A percentile compares a stretch with the other conserved stretches of the same genome.
These are phyloP conservation scores for Agrotis exclamationis DNA, from an alignment of 2,888 invertebrate genomes.

Conservation along the genomic window DNA sequence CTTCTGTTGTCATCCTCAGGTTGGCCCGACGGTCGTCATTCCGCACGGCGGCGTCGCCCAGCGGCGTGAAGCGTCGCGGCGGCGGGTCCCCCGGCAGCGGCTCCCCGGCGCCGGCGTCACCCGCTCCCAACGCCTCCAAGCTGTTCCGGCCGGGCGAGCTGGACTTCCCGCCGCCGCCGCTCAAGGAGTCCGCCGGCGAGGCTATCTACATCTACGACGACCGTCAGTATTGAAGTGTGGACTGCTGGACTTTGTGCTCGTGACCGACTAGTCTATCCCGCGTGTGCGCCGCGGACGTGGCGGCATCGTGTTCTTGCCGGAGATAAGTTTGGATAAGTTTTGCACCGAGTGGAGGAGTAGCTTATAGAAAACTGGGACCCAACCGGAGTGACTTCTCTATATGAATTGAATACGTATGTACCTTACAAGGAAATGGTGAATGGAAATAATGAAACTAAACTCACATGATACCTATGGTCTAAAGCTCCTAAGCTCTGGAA, in stretches of 20 bases:
- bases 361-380: conserved; percentile 82
- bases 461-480: conserved; percentile 60
- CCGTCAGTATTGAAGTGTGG: conserved; percentile 82
- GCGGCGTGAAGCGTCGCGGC: conserved; percentile 88
- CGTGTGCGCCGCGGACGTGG: conserved; percentile 49
- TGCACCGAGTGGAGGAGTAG: conserved; percentile 72
- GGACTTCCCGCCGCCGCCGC: conserved; percentile 87
- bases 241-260: conserved; percentile 57
- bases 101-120: conserved; percentile 87
- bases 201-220: conserved; percentile 91
- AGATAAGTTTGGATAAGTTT: conserved; percentile 51
- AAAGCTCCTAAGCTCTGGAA: conserved; percentile 57
- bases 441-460: conserved; percentile 49
- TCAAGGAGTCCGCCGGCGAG: conserved; percentile 93
- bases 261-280: conserved; percentile 69
- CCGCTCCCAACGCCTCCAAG: conserved; percentile 89
- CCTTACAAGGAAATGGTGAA: conserved; percentile 62
- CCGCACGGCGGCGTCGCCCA: conserved; percentile 86
- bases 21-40: conserved; percentile 93
- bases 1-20: conserved; percentile 74
- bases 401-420: conserved; percentile 64
- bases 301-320: conserved; percentile 65
- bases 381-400: conserved; percentile 77
- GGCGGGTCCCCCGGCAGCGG: conserved; percentile 84
- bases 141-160: conserved; percentile 87